Evolutionary conservation across 1,140 invertebrate species (phyloP), one percentile per base, ranked within the genome.

Genomic region (Tetragnatha versicolor): DNA sequence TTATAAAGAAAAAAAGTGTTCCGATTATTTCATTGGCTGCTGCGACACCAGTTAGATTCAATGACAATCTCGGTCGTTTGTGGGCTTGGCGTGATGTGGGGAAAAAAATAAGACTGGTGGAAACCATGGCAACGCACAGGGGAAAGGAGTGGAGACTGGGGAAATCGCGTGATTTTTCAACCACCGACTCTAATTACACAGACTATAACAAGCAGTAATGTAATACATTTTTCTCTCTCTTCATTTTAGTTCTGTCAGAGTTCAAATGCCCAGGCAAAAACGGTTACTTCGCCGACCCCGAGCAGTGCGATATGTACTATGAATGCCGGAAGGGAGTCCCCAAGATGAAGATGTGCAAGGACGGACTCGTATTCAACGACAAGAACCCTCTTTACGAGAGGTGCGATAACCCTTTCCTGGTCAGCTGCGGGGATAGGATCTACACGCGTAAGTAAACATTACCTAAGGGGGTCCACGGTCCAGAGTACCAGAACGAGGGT

Each of bases 281-380:
- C 77, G 93, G 93, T 20, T 93, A 89, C 85, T 94, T 91, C 86
- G 88, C 92, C 0, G 92, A 94, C 85, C 87, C 87, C 2, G 88
- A 90, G 80, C 92, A 94, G 84, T 94, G 93, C 84, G 93, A 95
- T 86, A 88, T 93, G 45, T 94, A 93, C 85, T 93, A 93, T 83
- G 89, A 89, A 82, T 94, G 93, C 86, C 85, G 87, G 53, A 89
- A 91, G 84, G 90, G 93, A 0, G 49, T 42, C 3, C 89, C 90
- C 37, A 83, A 90, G 6, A 88, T 91, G 80, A 90, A 89, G 80
- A 85, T 94, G 2, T 94, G 93, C 85, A 92, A 92, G 4, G 93
- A 94, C 82, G 93, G 93, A 1, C 87, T 94, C 10, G 90, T 94
- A 1, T 94, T 94, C 85, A 89, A 91, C 80, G 91, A 92, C 31